Evolutionary conservation across 2,113 vertebrate genomes (phyloP).

Genomic region (Athene noctua): DNA sequence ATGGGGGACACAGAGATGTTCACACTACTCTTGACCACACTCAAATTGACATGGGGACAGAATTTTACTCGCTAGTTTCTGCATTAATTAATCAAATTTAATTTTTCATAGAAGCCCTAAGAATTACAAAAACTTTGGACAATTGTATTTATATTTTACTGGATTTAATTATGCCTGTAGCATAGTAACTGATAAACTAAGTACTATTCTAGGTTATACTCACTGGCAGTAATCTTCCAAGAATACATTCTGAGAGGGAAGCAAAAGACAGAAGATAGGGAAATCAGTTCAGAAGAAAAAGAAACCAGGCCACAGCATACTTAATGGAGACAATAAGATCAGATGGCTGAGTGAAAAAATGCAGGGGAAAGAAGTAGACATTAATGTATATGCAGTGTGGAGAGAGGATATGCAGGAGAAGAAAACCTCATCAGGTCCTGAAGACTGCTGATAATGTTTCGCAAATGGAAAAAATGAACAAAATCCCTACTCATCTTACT

Average conservation of each 20-base stretch:
- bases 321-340: background rate
- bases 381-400: background rate
- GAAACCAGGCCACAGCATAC: background rate
- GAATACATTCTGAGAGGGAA: constrained; percentile 9
- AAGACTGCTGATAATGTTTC: background rate
- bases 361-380: background rate
- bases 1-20: background rate
- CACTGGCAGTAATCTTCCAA: constrained; percentile 24
- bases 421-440: background rate
- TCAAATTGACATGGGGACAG: background rate
- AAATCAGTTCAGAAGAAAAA: background rate
- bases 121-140: background rate
- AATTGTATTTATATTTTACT: background rate
- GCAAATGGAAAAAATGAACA: background rate
- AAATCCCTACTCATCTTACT: background rate
- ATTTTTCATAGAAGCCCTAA: background rate
- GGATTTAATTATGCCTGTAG: background rate
- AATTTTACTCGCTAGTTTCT: background rate
- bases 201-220: constrained; percentile 15
- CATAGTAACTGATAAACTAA: background rate
- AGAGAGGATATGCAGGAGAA: background rate
- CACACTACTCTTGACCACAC: background rate
- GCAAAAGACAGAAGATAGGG: background rate
- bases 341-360: background rate
- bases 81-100: background rate